Conservation (phyloP, 2,797 vertebrate species). For the Cottoperca gobio region DNA sequence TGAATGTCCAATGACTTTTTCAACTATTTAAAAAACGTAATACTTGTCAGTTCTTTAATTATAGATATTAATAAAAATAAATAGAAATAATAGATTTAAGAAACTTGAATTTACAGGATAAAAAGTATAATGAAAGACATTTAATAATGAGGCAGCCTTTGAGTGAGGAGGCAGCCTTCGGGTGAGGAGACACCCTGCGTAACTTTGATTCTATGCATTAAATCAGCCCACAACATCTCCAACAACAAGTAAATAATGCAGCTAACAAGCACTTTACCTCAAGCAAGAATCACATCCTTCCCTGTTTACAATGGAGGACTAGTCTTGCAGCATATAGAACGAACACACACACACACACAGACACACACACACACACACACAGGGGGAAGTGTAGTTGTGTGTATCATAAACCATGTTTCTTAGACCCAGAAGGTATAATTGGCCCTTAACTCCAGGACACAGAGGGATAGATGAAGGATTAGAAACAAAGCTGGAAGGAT, state of each 20-base stretch:
- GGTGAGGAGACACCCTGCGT: slow-evolving; percentile 6
- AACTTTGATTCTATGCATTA: slow-evolving; percentile 41
- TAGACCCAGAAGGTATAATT: slow-evolving; percentile 63
- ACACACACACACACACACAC: slow-evolving; percentile 12
- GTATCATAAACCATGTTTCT: slow-evolving; percentile 42
- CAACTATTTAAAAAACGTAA: slow-evolving; percentile 5
- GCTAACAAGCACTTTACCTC: slow-evolving; percentile 58
- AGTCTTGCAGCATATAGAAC: slow-evolving; percentile 21
- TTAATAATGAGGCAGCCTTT: slow-evolving; percentile 7
- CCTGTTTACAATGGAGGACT: slow-evolving; percentile 38
- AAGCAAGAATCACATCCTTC: slow-evolving; percentile 18
- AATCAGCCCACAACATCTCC: slow-evolving; percentile 39
- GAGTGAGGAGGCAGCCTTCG: slow-evolving; percentile 14
- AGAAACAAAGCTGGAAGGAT: slow-evolving; percentile 43
- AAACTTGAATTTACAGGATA: not conserved
- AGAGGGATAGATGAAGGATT: slow-evolving; percentile 58
- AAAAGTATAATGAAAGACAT: not conserved
- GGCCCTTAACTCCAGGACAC: slow-evolving; percentile 57
- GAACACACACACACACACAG: slow-evolving; percentile 14
- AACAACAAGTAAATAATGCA: slow-evolving; percentile 56
- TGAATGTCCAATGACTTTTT: not conserved
- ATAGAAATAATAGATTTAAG: not conserved
- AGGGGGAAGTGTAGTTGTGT: slow-evolving; percentile 7
- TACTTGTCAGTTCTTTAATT: not conserved
- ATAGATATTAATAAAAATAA: too few species aligned